Evolutionary conservation across 2,888 invertebrate genomes (phyloP).

Genomic region (Tinea trinotella): DNA sequence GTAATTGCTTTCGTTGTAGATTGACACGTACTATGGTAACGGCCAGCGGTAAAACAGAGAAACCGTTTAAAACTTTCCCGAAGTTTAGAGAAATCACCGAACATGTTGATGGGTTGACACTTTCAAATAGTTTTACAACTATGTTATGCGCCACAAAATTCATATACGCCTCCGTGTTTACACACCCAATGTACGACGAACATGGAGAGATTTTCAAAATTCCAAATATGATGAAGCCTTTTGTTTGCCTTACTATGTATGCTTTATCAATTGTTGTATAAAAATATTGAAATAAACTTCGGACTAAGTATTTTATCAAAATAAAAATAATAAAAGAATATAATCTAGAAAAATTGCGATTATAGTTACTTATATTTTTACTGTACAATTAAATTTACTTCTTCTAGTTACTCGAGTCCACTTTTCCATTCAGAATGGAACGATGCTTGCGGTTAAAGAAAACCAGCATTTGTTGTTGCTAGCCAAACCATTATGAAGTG

Average conservation of each 20-base stretch:
- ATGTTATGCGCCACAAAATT: constrained; percentile 1
- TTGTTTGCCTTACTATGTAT: too few relatives aligned
- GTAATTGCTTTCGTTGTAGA: constrained; percentile 61
- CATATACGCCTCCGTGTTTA: constrained; percentile 12
- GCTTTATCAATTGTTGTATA: too few relatives aligned
- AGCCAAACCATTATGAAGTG: not conserved
- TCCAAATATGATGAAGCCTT: constrained; percentile 16
- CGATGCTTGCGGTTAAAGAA: not conserved
- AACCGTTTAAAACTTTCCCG: constrained; percentile 47
- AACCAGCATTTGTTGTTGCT: not conserved
- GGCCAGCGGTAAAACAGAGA: constrained; percentile 26
- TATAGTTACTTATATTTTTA: not conserved
- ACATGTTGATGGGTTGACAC: constrained; percentile 4
- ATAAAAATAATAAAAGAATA: too few relatives aligned
- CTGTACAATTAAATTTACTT: not conserved
- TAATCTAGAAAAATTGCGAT: not conserved
- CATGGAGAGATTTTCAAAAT: constrained; percentile 11
- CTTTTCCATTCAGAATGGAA: not conserved
- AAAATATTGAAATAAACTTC: too few relatives aligned
- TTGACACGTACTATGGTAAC: constrained; percentile 48
- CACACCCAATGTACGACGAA: constrained; percentile 13
- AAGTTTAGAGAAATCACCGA: constrained; percentile 22
- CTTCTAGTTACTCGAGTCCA: not conserved
- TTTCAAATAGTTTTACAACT: not conserved
- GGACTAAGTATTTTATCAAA: too few relatives aligned